phyloP scores from a whole-genome alignment of 2,888 invertebrate species.

The Idaea straminata region DNA sequence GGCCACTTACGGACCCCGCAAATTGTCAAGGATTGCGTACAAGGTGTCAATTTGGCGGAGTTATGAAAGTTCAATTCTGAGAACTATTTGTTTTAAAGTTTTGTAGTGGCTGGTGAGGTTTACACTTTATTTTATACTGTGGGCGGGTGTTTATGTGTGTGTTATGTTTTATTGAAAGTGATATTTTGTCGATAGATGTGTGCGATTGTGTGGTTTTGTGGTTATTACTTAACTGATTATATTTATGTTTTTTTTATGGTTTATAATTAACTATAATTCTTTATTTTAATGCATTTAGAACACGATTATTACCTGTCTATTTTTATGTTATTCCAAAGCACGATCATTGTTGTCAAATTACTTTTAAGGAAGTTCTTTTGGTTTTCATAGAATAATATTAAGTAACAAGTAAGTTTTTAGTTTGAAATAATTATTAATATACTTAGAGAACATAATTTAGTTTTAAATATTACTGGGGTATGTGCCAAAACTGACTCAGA shows the following conservation, averaged over 20 bases:
- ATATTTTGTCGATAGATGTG: conserved; percentile 24
- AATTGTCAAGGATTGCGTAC: conserved; percentile 76
- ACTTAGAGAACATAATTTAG: too few relatives aligned
- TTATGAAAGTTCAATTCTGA: conserved; percentile 75
- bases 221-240: not conserved
- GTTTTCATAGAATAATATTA: too few relatives aligned
- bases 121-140: conserved; percentile 64
- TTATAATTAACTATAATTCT: not conserved
- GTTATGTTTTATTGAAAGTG: conserved; percentile 60
- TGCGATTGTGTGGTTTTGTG: conserved; percentile 13
- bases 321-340: not conserved
- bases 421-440: too few relatives aligned
- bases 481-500: too few relatives aligned
- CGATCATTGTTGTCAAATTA: too few relatives aligned
- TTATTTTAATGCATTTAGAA: not conserved
- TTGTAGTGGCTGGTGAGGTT: conserved; percentile 49
- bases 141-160: conserved; percentile 60
- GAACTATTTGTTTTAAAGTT: conserved; percentile 78
- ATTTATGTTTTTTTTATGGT: not conserved
- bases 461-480: too few relatives aligned
- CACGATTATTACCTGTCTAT: not conserved
- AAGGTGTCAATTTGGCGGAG: conserved; percentile 79
- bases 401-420: too few relatives aligned
- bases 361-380: too few relatives aligned
- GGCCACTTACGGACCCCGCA: conserved; percentile 75